Evolutionary conservation across 2,888 invertebrate species (phyloP), one percentile per base, ranked within the genome.

Genomic region (Nysson spinosus): DNA sequence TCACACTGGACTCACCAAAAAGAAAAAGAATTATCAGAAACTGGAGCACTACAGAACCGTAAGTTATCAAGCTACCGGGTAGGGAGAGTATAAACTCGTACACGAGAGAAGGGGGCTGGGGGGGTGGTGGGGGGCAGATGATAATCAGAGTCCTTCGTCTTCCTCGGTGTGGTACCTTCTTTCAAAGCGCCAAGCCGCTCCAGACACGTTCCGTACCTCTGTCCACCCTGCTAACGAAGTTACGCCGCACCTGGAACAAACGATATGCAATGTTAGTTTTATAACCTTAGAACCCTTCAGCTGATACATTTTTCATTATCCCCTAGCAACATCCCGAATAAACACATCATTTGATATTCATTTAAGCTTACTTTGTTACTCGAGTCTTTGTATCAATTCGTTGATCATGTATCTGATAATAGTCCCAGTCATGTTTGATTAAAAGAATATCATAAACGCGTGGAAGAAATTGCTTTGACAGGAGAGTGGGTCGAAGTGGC

Each of bases 211-310:
- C 76, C 72, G 82, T 75, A 83, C 80, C 83, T 85, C 85, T 83
- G 82, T 83, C 83, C 86, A 83, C 83, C 80, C 83, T 80, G 83
- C 81, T 82, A 85, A 83, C 82, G 82, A 85, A 83, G 81, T 82
- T 85, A 83, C 81, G 85, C 86, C 86, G 85, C 86, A 87, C 87
- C 87, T 87, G 85, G 0, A 86, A 87, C 79, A 64, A 37, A 62
- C 50, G 46, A 40, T 22, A 56, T 16, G 16, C n/a, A 34, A 12
- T 4, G 40, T 47, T 52, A 57, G 26, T n/a, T 24, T n/a, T n/a
- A n/a, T n/a, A n/a, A n/a, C n/a, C n/a, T n/a, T n/a, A n/a, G n/a
- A n/a, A n/a, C n/a, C n/a, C n/a, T n/a, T n/a, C n/a, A n/a, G n/a
- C n/a, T n/a, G n/a, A n/a, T n/a, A n/a, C n/a, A n/a, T n/a, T n/a